Percentiles rank a stretch among this genome's conserved stretches.
Evolutionary conservation across 2,113 vertebrate genomes (phyloP).

Genomic region (Chlamydotis undulata): DNA sequence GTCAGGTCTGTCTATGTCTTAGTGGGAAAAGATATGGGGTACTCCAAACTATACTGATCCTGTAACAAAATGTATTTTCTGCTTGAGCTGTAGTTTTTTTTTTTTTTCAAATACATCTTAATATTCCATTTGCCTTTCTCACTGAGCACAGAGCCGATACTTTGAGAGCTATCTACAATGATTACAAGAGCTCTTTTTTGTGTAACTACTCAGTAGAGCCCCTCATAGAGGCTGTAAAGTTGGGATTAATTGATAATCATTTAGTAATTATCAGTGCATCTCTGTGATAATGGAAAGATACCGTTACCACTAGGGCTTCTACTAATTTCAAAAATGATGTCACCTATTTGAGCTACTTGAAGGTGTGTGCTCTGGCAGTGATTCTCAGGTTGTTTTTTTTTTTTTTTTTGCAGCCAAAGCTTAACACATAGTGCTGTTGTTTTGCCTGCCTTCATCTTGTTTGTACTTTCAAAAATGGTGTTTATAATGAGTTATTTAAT

Average conservation of each 20-base stretch:
- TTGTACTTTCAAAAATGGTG: background rate
- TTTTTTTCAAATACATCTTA: background rate
- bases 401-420: background rate
- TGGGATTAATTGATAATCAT: constrained; percentile 18
- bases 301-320: background rate
- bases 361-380: background rate
- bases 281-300: background rate
- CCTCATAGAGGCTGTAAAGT: background rate
- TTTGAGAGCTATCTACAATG: background rate
- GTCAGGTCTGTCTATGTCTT: background rate
- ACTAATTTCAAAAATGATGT: background rate
- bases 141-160: background rate
- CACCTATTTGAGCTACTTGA: background rate
- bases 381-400: background rate
- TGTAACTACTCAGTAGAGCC: background rate
- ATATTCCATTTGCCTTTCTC: background rate
- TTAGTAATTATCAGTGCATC: background rate
- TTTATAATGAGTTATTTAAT: background rate
- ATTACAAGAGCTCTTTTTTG: background rate
- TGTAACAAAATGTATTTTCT: background rate
- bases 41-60: background rate
- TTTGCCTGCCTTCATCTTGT: background rate
- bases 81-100: background rate
- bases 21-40: background rate
- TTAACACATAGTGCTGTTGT: background rate